Evolutionary conservation across 2,797 vertebrate species (phyloP), one percentile per base, ranked within the genome.

Genomic region (Ibycter americanus): DNA sequence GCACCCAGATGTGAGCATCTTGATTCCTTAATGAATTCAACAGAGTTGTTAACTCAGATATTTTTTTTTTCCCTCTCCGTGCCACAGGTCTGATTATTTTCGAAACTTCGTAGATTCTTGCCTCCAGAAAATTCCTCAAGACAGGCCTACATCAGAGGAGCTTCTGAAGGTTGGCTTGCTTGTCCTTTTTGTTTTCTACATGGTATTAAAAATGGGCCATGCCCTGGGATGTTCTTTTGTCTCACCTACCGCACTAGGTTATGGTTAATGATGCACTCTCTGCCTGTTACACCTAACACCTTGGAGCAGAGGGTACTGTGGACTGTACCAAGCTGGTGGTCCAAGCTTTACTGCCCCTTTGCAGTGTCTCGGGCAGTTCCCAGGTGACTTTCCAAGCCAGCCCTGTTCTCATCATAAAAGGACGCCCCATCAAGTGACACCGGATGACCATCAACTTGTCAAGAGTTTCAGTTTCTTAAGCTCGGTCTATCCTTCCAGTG

Each of bases 71-170:
- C 61, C 27, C 88, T 87, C 55, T 74, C 78, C 84, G 98, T 97
- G 80, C 90, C 81, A 92, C 96, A 99, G 99, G 99, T 99, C 99
- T 97, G 99, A 99, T 97, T 99, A 99, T 98, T 99, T 99, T 97
- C 97, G 99, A 98, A 99, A 99, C 98, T 99, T 99, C 98, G 99
- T 99, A 98, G 99, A 99, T 98, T 99, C 99, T 97, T 99, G 99
- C 97, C 99, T 99, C 97, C 99, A 99, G 98, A 99, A 99, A 98
- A 98, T 99, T 97, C 99, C 99, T 98, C 99, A 99, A 98, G 99
- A 99, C 97, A 98, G 99, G 92, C 99, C 99, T 51, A 99, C 99
- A 97, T 99, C 99, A 92, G 99, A 99, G 98, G 99, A 99, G 98
- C 99, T 99, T 95, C 98, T 99, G 98, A 99, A 99, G 99, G 99